phyloP scores from a whole-genome alignment of 2,113 vertebrate species.

The Anolis sagrei region DNA sequence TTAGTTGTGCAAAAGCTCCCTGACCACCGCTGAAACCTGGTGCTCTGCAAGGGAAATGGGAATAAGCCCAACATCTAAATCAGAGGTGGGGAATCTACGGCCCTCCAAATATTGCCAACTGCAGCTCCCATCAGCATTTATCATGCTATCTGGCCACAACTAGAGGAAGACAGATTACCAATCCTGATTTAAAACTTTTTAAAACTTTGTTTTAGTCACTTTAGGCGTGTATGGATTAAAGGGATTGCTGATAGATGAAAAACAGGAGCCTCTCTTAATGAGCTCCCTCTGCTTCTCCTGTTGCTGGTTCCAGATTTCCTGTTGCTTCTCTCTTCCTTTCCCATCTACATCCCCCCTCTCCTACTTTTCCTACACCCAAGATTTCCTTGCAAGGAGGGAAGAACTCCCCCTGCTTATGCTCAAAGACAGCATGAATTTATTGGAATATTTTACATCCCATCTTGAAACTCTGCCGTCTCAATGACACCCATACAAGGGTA shows the following conservation, averaged over 20 bases:
- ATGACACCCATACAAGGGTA: background rate
- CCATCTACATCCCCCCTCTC: background rate
- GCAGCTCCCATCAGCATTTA: too few species aligned
- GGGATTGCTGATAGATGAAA: background rate
- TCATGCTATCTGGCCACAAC: too few species aligned
- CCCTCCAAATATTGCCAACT: too few species aligned
- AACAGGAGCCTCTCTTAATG: background rate
- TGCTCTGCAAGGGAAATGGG: background rate
- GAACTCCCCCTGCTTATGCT: background rate
- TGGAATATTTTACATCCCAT: background rate
- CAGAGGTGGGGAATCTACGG: too few species aligned
- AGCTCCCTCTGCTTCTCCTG: background rate
- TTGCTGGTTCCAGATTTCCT: background rate
- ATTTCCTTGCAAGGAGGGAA: background rate
- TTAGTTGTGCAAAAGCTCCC: too few species aligned
- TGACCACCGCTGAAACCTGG: too few species aligned
- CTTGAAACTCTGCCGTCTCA: background rate
- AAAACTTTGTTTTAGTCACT: background rate
- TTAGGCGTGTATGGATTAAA: too few species aligned
- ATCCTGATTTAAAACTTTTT: background rate
- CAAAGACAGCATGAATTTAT: background rate
- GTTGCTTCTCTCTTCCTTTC: too few species aligned
- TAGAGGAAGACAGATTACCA: too few species aligned
- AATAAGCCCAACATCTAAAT: background rate
- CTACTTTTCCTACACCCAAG: background rate